A percentile compares a stretch with the other conserved stretches of the same genome.
Evolutionary conservation across 92 coral and sea anemone genomes (phyloP).

Genomic region (Hydrozoanthus gracilis): DNA sequence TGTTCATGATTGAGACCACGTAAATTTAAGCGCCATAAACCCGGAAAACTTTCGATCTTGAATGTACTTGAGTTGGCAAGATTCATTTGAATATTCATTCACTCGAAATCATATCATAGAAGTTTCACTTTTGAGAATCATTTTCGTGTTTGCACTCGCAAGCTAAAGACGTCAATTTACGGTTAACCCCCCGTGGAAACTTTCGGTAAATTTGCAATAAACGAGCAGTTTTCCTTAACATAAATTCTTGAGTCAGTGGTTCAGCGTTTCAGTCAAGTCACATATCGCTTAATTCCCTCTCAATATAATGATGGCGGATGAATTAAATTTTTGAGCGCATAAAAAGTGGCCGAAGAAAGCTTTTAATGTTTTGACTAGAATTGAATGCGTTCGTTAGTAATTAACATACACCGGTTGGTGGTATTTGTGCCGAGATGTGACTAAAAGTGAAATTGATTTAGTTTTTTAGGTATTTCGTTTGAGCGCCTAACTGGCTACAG

Average conservation of each 20-base stretch:
- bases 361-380: slow-evolving; percentile 31
- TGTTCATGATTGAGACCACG: slow-evolving; percentile 30
- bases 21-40: slow-evolving; percentile 9
- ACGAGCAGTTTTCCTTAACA: slow-evolving; percentile 22
- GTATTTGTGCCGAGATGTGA: slow-evolving; percentile 35
- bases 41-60: slow-evolving; percentile 48
- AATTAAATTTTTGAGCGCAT: slow-evolving; percentile 34
- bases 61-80: slow-evolving; percentile 28
- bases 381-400: slow-evolving; percentile 27
- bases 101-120: slow-evolving; percentile 7
- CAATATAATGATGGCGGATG: slow-evolving; percentile 46
- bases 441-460: slow-evolving; percentile 23
- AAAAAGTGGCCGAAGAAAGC: background rate
- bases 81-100: slow-evolving; percentile 19
- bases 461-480: background rate
- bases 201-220: slow-evolving; percentile 39
- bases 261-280: slow-evolving; percentile 31
- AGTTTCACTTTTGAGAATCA: slow-evolving; percentile 32
- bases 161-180: slow-evolving; percentile 33
- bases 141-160: slow-evolving; percentile 34
- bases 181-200: slow-evolving; percentile 44
- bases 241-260: background rate
- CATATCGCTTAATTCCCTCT: slow-evolving; percentile 40
- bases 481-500: background rate
- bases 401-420: slow-evolving; percentile 44